These are phyloP conservation scores for Drosophila erecta DNA, from an alignment of 1,140 invertebrate species.

Conservation along the genomic window DNA sequence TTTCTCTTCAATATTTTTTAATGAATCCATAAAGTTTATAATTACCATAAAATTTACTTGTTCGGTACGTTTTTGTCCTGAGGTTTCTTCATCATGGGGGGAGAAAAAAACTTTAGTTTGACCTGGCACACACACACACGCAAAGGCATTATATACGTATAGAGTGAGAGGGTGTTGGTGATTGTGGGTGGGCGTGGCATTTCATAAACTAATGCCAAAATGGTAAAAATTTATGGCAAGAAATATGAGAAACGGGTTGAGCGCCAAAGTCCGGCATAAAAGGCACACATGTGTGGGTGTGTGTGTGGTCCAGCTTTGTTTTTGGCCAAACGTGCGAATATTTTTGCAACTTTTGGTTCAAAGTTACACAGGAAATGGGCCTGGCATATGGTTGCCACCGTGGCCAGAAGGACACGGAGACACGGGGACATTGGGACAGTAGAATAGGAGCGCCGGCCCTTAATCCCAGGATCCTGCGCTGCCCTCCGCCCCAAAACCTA, in stretches of 20 bases:
- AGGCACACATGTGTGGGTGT: conserved; percentile 48
- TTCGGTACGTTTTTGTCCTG: conserved; percentile 44
- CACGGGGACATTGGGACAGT: background rate
- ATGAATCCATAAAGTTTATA: conserved; percentile 78
- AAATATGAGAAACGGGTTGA: conserved; percentile 69
- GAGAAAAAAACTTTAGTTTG: conserved; percentile 51
- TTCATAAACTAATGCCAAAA: conserved; percentile 66
- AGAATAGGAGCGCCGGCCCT: conserved; percentile 18
- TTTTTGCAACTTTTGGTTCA: conserved; percentile 80
- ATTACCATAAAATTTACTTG: conserved; percentile 76
- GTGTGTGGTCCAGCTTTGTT: conserved; percentile 54
- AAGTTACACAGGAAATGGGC: conserved; percentile 78
- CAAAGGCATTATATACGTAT: background rate
- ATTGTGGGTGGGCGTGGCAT: conserved; percentile 32
- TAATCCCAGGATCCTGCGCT: conserved; percentile 21
- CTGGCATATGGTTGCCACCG: conserved; percentile 62
- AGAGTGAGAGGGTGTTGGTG: background rate
- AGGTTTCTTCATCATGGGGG: conserved; percentile 39
- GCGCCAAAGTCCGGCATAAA: conserved; percentile 58
- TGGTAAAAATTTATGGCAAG: conserved; percentile 75
- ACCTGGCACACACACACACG: conserved; percentile 16
- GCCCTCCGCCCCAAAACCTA: background rate
- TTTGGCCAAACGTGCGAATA: conserved; percentile 78
- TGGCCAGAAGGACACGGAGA: conserved; percentile 19
- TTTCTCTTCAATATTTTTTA: conserved; percentile 56